A percentile compares a stretch with the other conserved stretches of the same genome.
Evolutionary conservation across 2,113 vertebrate species (phyloP).

Genomic region (Prionailurus bengalensis): DNA sequence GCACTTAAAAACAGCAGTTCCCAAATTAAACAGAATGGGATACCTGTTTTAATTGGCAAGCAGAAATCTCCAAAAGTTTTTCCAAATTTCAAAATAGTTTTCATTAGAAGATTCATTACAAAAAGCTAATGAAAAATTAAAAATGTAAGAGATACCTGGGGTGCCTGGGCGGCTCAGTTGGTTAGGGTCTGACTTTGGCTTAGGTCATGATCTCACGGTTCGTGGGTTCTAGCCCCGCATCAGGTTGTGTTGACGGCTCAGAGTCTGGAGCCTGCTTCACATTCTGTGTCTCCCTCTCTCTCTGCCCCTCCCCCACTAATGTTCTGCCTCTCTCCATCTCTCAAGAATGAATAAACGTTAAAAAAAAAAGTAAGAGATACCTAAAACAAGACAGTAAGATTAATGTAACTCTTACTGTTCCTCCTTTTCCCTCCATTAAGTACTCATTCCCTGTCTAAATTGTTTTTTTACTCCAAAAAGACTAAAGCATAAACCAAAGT

Average conservation of each 20-base stretch:
- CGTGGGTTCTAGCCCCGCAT: no score
- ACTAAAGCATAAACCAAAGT: neutral
- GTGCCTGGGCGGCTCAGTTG: no score
- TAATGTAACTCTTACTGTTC: neutral
- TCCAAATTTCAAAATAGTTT: neutral
- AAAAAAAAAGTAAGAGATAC: neutral
- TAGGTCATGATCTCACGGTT: no score
- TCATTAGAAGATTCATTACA: neutral
- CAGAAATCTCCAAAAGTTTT: neutral
- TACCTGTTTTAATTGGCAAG: neutral
- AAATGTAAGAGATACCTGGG: neutral
- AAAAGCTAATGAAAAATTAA: neutral
- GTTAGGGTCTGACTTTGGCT: no score
- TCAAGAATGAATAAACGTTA: no score
- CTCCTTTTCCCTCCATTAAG: neutral
- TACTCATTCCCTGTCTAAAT: neutral
- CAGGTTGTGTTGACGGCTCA: no score
- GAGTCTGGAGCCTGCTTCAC: no score
- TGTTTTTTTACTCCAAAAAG: neutral
- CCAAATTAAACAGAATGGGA: neutral
- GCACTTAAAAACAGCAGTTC: neutral
- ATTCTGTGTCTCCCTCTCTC: no score
- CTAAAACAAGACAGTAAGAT: neutral
- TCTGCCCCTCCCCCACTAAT: no score
- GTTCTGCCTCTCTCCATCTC: no score